phyloP scores from a whole-genome alignment of 2,888 invertebrate genomes.

The Amiota minor region DNA sequence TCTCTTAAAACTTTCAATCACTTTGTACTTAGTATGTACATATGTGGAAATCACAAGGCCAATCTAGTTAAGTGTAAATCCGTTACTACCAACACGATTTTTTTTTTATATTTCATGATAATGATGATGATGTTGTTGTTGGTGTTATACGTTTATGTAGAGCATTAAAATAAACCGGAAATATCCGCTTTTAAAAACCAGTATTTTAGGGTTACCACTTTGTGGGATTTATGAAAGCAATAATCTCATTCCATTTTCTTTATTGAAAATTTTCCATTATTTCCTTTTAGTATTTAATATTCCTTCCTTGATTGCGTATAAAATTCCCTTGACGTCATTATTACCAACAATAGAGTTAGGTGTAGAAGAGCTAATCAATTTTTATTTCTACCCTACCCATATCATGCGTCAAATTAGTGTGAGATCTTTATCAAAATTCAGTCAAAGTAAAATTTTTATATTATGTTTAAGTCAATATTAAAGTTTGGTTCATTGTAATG shows the following conservation, averaged over 20 bases:
- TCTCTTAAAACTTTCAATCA: too few relatives aligned
- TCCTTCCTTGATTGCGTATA: too few relatives aligned
- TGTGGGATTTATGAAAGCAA: neutral
- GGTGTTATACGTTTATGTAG: neutral
- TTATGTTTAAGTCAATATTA: too few relatives aligned
- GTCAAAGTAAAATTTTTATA: neutral
- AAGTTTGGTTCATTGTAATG: neutral
- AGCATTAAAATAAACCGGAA: neutral
- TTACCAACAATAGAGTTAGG: too few relatives aligned
- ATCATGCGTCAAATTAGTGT: neutral
- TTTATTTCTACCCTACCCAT: neutral
- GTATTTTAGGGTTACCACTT: neutral
- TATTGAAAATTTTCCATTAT: too few relatives aligned
- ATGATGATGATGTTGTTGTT: neutral
- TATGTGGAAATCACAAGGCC: slow-evolving; percentile 5
- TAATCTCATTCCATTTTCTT: too few relatives aligned
- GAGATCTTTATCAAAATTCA: neutral
- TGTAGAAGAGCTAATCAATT: neutral
- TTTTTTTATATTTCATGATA: neutral
- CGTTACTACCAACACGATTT: slow-evolving; percentile 12
- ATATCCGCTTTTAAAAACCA: slow-evolving; percentile 11
- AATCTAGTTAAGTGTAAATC: slow-evolving; percentile 17
- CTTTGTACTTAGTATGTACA: neutral
- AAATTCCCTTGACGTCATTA: too few relatives aligned
- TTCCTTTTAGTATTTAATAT: too few relatives aligned